Evolutionary conservation across 2,113 vertebrate species (phyloP), one percentile per base, ranked within the genome.

Genomic region (Astur gentilis): DNA sequence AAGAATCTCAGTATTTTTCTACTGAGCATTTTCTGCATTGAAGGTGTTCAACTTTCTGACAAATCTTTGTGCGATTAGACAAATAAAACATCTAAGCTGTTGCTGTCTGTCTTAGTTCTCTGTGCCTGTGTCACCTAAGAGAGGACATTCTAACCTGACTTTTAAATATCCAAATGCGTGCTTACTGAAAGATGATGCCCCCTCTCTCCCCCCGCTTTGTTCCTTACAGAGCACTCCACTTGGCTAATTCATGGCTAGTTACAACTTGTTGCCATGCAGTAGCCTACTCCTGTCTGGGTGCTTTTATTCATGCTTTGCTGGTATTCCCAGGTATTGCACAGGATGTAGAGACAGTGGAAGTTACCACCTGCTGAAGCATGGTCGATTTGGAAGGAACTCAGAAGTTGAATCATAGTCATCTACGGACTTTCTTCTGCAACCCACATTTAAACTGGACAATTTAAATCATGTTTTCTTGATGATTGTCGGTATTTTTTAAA

Each of bases 111-210:
- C 60, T 38, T 15, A 10, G 50, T 89, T 82, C 73, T 79, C 65
- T 52, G 62, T 71, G 45, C 32, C 42, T 26, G 29, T 72, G 61
- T 72, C 81, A 72, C 66, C 49, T 34, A 52, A 44, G 89, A 79
- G 69, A 87, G 90, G 70, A 64, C 79, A 71, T 81, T 92, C 86
- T 66, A 83, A 71, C 72, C 9, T 84, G 83, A 75, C 83, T 89
- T 95, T 34, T 45, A 87, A 95, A 75, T 83, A 66, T 42, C 83
- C 72, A 81, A 80, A n/a, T 38, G 50, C 5, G 0, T 60, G 10
- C 69, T 92, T 55, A 44, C 67, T 96, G 91, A 77, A 94, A 92
- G 86, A 45, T 50, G 76, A 94, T 79, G 82, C 88, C 57, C 6
- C 8, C 18, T 47, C 62, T 76, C 85, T 88, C 36, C 75, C 47